Base-by-base conservation (phyloP, 2,888 invertebrate genomes). In the Aphrophora alni region DNA sequence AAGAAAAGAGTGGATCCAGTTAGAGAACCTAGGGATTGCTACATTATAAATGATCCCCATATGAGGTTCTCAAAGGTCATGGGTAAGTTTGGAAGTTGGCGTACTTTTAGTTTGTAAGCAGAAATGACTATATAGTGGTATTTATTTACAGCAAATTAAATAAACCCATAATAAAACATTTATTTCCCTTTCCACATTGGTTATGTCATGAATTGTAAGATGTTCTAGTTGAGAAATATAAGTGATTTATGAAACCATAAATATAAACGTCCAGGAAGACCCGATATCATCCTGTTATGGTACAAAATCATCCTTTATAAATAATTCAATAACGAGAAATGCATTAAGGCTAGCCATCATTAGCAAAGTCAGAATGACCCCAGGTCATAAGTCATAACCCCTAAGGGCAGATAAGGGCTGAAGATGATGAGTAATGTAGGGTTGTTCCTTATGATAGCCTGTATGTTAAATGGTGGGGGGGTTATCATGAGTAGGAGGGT, bases 371-470 rank as follows among this genome's bases (percentile, higher is more conserved):
- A 59, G 59, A 59, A 4, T 59, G 59, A 59, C 59, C 59, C 59
- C 21, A n/a, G 59, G 59, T 59, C 59, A 59, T 59, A 59, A 59
- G 59, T 59, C 59, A 59, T 21, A 59, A 59, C 59, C 59, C 59
- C 59, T 59, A 21, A n/a, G 44, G 59, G 59, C 59, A 59, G 59
- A 59, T 59, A 59, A 59, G 59, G 59, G 59, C 59, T 33, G 33
- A 44, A 44, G 44, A 44, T 33, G 44, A 44, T 59, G 59, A 59
- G 59, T 59, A 59, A 59, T 59, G 59, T 12, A 21, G 59, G 59
- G 44, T 44, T 10, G 44, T 14, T 44, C 10, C 12, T n/a, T n/a
- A n/a, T n/a, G n/a, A n/a, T n/a, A n/a, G 33, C 5, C 33, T 33
- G 33, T 59, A 59, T 59, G 59, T 59, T n/a, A n/a, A 59, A 59